Evolutionary conservation across 30 jellyfish, hydroid and myxozoan species (phyloP), one percentile per base, ranked within the genome.

Genomic region (Pseudorhiza aurosa): DNA sequence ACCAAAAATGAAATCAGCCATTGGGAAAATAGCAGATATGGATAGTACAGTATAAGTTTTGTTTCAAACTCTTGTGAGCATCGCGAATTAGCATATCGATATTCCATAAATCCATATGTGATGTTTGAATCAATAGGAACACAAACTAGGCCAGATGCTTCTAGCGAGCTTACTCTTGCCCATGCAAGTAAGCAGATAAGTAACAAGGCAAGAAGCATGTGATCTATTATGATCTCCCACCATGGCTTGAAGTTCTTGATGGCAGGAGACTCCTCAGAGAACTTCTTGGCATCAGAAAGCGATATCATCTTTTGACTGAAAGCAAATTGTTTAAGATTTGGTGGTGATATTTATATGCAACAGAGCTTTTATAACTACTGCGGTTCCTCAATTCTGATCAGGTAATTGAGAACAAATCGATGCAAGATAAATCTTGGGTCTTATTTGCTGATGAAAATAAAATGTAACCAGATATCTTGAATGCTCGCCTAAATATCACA

Each of bases 61-160:
- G 96, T 58, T 85, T 75, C 89, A 43, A 85, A 50, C 76, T 85
- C 96, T 62, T 85, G 96, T 22, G 96, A 73, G 68, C 96, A 85
- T 17, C 96, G 65, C 15, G 96, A 72, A 36, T 85, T 75, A n/a
- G 89, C 82, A 56, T 85, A 85, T 10, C 89, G 87, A 40, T 28
- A 68, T 39, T 85, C 96, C 7, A 68, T 76, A 35, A 37, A 85
- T 32, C 86, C 96, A 50, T 70, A 85, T 2, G 65, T 65, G 30
- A 65, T 55, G 21, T 62, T 72, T 9, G 57, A 26, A n/a, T 28
- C 22, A 10, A 26, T 43, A 11, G 96, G 96, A 1, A 85, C 75
- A 49, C 96, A 86, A 47, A 75, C 65, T 9, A 86, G 69, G 28
- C 96, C 96, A 2, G 96, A 86, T 50, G 96, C 91, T 50, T 86